Conservation (phyloP, 2,113 vertebrate species). For the Rattus rattus region DNA sequence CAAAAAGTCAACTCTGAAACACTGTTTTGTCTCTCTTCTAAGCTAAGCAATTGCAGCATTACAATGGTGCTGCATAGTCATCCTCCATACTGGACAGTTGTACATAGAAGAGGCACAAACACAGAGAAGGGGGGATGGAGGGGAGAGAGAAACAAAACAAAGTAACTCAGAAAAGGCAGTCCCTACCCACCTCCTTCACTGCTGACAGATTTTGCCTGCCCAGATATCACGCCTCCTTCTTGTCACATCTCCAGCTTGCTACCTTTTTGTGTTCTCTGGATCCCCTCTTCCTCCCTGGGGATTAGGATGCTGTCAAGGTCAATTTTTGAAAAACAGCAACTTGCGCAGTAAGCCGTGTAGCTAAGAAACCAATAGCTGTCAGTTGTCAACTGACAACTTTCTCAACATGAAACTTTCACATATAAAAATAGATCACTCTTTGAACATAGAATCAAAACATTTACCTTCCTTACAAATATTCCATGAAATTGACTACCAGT, state of each 20-base stretch:
- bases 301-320: constrained; percentile 11
- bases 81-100: background rate
- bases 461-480: constrained; percentile 29
- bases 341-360: background rate
- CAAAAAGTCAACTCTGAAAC: background rate
- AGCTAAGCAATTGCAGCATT: constrained; percentile 19
- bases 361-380: constrained; percentile 45
- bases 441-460: constrained; percentile 48
- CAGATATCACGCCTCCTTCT: background rate
- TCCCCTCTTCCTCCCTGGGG: background rate
- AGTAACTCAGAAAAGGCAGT: constrained; percentile 20
- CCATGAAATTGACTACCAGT: constrained; percentile 33
- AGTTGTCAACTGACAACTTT: constrained; percentile 44
- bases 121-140: background rate
- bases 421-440: constrained; percentile 49
- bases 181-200: background rate
- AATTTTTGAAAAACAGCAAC: constrained; percentile 35
- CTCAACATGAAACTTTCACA: constrained; percentile 44
- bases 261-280: background rate
- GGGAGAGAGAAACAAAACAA: background rate
- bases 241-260: background rate
- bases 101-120: background rate
- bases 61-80: background rate
- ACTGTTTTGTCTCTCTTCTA: constrained; percentile 18
- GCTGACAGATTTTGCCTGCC: background rate